These are phyloP conservation scores for Sinonovacula constricta DNA, from an alignment of 1,140 invertebrate genomes.

Conservation along the genomic window DNA sequence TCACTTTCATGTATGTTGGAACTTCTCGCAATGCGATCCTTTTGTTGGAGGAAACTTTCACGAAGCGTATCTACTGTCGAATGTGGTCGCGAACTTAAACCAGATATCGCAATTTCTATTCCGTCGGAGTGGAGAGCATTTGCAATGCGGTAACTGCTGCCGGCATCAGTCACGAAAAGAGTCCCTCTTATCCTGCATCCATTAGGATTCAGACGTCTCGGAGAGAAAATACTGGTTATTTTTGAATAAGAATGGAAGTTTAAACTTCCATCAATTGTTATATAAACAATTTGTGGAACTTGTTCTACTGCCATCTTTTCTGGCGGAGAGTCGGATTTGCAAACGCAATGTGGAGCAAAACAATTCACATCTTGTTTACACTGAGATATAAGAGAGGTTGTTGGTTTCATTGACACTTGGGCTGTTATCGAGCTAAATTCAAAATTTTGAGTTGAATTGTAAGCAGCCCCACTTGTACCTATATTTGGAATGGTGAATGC, in stretches of 20 bases:
- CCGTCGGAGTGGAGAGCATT: slow-evolving; percentile 50
- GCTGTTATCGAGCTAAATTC: neutral
- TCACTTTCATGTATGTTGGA: slow-evolving; percentile 8
- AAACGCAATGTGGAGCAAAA: slow-evolving; percentile 57
- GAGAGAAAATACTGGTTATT: slow-evolving; percentile 55
- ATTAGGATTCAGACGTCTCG: slow-evolving; percentile 58
- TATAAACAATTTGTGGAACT: slow-evolving; percentile 65
- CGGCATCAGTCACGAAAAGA: slow-evolving; percentile 56
- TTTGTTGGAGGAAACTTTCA: slow-evolving; percentile 48
- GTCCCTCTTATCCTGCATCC: slow-evolving; percentile 61
- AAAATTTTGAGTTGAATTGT: no score
- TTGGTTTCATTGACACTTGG: neutral
- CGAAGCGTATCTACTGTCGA: slow-evolving; percentile 12
- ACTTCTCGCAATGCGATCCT: slow-evolving; percentile 24
- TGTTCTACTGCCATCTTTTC: slow-evolving; percentile 31
- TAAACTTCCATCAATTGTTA: slow-evolving; percentile 62
- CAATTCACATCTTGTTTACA: slow-evolving; percentile 63
- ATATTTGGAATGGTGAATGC: no score
- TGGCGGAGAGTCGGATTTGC: slow-evolving; percentile 47
- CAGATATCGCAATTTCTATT: slow-evolving; percentile 56
- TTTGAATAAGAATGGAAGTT: slow-evolving; percentile 59
- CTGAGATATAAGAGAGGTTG: neutral
- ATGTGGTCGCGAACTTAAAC: slow-evolving; percentile 28
- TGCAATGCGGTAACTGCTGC: slow-evolving; percentile 56
- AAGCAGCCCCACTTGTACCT: no score